Percentiles rank a stretch among this genome's conserved stretches.
Evolutionary conservation across 2,113 vertebrate species (phyloP).

Genomic region (Hippolais icterina): DNA sequence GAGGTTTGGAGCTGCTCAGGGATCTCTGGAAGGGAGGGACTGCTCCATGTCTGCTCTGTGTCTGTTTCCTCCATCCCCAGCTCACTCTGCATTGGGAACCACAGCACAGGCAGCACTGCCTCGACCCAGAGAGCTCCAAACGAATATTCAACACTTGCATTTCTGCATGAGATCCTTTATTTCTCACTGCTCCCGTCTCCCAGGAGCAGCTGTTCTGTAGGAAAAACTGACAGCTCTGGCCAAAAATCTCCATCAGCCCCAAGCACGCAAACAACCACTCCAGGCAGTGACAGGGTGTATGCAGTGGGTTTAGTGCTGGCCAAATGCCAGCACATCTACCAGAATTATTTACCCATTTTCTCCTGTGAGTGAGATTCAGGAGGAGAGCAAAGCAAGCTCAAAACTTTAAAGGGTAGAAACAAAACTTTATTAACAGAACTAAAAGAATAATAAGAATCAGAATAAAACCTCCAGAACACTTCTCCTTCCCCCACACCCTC

Average conservation of each 20-base stretch:
- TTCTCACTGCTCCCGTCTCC: not conserved
- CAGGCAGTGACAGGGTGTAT: not conserved
- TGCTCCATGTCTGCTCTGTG: fast-evolving
- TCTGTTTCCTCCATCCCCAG: not conserved
- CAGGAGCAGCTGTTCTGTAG: fast-evolving
- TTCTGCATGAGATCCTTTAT: not conserved
- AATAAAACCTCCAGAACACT: not conserved
- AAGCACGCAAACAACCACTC: not conserved
- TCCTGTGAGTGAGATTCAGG: not conserved
- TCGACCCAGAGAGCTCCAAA: not conserved
- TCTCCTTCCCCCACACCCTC: not conserved
- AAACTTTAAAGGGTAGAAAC: not conserved
- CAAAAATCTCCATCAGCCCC: not conserved
- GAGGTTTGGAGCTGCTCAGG: not conserved
- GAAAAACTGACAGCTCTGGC: not conserved
- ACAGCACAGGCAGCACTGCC: not conserved
- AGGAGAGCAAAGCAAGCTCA: not conserved
- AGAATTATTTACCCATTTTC: not conserved
- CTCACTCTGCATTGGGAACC: not conserved
- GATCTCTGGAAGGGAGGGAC: not conserved
- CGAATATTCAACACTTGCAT: fast-evolving
- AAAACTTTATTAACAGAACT: not conserved
- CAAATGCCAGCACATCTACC: not conserved
- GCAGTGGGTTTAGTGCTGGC: not conserved
- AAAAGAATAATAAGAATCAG: not conserved